phyloP scores from a whole-genome alignment of 2,113 vertebrate genomes.

The Archilochus colubris region DNA sequence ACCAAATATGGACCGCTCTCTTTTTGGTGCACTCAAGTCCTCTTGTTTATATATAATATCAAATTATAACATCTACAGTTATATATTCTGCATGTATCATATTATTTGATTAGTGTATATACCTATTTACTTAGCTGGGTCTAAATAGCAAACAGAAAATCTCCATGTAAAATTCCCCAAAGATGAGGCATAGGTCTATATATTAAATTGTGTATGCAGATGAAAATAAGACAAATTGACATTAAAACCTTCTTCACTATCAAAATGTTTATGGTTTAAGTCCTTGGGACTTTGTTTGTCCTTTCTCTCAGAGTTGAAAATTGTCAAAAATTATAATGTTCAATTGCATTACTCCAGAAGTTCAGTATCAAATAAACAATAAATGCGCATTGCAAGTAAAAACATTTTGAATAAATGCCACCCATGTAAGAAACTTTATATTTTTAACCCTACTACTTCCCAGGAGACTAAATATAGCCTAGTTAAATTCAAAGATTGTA shows the following conservation, averaged over 20 bases:
- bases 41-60: neutral
- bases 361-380: neutral
- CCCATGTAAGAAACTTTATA: neutral
- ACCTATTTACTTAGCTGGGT: neutral
- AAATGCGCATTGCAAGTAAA: rapidly evolving
- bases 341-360: neutral
- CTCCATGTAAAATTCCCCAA: neutral
- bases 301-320: neutral
- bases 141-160: neutral
- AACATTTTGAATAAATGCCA: neutral
- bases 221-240: no score
- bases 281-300: neutral
- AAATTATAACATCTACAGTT: neutral
- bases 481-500: neutral
- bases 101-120: neutral
- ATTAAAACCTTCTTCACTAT: neutral
- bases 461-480: neutral
- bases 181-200: neutral
- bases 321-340: neutral
- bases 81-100: rapidly evolving
- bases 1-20: neutral
- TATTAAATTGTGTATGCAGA: neutral
- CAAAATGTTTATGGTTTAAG: neutral
- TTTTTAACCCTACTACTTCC: neutral
- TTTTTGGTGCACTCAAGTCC: neutral